Conservation (phyloP, 2,113 vertebrate species). For the Clupea harengus region DNA sequence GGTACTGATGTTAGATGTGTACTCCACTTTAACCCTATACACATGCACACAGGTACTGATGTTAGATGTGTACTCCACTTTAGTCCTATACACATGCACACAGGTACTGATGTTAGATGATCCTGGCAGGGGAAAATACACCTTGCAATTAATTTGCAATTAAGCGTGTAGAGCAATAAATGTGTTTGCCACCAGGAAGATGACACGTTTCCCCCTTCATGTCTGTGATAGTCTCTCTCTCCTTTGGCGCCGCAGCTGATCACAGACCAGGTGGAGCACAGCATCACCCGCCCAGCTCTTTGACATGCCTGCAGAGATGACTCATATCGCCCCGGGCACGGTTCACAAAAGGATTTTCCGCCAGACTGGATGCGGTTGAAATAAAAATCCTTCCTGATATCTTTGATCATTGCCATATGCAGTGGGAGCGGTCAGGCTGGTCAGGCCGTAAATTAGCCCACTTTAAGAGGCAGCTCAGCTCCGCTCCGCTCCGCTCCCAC, state of each 20-base stretch:
- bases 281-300: background rate
- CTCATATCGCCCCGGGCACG: background rate
- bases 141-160: background rate
- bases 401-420: conserved; percentile 40
- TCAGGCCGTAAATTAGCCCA: background rate
- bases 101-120: background rate
- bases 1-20: too few relatives aligned
- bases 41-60: too few relatives aligned
- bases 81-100: background rate
- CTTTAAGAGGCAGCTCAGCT: background rate
- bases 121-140: background rate
- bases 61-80: too few relatives aligned
- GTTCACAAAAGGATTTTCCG: conserved; percentile 21
- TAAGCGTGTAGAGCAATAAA: background rate
- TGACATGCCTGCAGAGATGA: background rate
- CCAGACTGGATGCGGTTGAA: conserved; percentile 27
- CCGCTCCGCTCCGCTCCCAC: too few relatives aligned
- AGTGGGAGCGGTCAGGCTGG: background rate
- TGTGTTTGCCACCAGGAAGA: background rate
- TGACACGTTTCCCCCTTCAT: background rate
- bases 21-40: too few relatives aligned
- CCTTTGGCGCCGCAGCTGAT: background rate
- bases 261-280: background rate
- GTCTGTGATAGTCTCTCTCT: background rate
- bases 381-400: conserved; percentile 20